phyloP scores from a whole-genome alignment of 2,113 vertebrate genomes.

The Dipodomys stephensi region DNA sequence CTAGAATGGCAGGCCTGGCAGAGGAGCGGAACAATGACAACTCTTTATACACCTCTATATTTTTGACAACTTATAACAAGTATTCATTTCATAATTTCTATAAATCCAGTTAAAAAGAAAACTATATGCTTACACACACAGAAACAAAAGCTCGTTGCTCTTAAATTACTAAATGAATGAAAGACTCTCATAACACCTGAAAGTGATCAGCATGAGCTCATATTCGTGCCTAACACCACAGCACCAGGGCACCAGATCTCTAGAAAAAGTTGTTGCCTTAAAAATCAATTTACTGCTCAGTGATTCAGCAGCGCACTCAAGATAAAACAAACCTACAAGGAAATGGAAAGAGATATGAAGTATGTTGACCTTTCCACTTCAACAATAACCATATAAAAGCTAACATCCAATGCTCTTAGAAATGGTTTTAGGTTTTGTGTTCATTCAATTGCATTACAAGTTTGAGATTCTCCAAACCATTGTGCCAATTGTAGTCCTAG shows the following conservation, averaged over 20 bases:
- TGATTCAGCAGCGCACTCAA: neutral
- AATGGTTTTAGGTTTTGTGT: constrained; percentile 3
- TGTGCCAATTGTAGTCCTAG: constrained; percentile 22
- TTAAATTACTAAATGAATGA: neutral
- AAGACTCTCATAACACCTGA: neutral
- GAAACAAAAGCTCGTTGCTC: neutral
- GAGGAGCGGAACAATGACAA: neutral
- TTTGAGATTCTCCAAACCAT: constrained; percentile 20
- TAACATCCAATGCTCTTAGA: constrained; percentile 32
- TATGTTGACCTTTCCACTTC: constrained; percentile 18
- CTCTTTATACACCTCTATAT: neutral
- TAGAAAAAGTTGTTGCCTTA: constrained; percentile 15
- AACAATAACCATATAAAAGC: constrained; percentile 35
- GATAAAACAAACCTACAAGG: constrained; percentile 33
- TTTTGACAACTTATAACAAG: neutral
- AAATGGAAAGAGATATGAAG: constrained; percentile 43
- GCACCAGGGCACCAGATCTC: neutral
- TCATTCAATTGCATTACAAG: constrained; percentile 11
- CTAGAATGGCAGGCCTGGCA: neutral
- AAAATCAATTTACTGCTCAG: constrained; percentile 12
- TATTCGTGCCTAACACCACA: neutral
- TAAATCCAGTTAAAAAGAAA: neutral
- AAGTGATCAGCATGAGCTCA: neutral
- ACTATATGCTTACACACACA: neutral
- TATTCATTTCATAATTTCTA: neutral